Evolutionary conservation across 2,797 vertebrate genomes (phyloP).

Genomic region (Gobio occitaniae): DNA sequence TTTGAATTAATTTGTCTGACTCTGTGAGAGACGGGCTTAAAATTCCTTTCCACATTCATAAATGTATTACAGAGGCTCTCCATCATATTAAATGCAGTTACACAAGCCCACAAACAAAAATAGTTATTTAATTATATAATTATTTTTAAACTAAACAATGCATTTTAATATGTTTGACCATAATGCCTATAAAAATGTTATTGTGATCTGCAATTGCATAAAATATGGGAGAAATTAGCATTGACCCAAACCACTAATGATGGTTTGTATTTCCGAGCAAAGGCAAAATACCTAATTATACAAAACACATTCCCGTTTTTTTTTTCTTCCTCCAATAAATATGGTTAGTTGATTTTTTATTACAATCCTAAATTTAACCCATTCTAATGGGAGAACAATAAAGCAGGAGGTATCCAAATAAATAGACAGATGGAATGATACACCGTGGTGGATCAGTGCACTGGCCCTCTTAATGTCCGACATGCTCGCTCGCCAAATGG

Average conservation of each 20-base stretch:
- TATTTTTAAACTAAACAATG: neutral
- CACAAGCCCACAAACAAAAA: neutral
- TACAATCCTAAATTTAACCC: neutral
- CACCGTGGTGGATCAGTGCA: slow-evolving; percentile 17
- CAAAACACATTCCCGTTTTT: neutral
- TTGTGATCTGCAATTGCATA: neutral
- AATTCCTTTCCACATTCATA: neutral
- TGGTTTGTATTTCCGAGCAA: neutral
- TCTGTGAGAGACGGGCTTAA: neutral
- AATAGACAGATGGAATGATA: neutral
- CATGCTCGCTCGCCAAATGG: slow-evolving; percentile 52
- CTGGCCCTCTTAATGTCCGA: slow-evolving; percentile 45
- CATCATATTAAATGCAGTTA: neutral
- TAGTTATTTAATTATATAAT: neutral
- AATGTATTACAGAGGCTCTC: neutral
- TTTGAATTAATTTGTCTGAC: neutral
- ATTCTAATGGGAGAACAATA: neutral
- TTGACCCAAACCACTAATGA: neutral
- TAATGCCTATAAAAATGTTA: neutral
- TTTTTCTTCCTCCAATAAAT: neutral
- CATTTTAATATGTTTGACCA: neutral
- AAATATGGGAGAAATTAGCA: neutral
- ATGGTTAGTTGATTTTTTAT: neutral
- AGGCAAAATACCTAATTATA: neutral
- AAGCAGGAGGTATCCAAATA: neutral